Evolutionary conservation across 2,888 invertebrate species (phyloP).

Genomic region (Amphimallon solstitiale): DNA sequence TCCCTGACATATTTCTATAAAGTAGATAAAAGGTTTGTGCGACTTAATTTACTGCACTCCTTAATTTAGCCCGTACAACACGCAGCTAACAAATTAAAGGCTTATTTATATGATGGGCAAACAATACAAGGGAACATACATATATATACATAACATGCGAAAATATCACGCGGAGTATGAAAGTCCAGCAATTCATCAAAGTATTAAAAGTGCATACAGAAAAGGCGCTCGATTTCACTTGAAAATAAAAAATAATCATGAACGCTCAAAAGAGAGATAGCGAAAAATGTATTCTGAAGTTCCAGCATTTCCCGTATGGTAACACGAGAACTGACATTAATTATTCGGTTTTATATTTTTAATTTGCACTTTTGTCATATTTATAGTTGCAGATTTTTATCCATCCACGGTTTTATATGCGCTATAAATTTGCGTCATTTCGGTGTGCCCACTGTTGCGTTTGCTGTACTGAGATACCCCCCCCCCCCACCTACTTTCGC

Average conservation of each 20-base stretch:
- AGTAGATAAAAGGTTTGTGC: too few relatives aligned
- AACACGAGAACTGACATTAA: slow-evolving; percentile 39
- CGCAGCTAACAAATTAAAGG: too few relatives aligned
- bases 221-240: slow-evolving; percentile 18
- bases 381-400: slow-evolving; percentile 43
- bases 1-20: too few relatives aligned
- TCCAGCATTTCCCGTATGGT: slow-evolving; percentile 24
- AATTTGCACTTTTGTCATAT: slow-evolving; percentile 45
- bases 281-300: slow-evolving; percentile 21
- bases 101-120: too few relatives aligned
- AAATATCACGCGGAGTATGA: slow-evolving; percentile 19
- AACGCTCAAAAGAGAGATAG: not conserved
- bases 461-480: slow-evolving; percentile 1
- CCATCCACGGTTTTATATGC: slow-evolving; percentile 22
- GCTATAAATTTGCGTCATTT: slow-evolving; percentile 42
- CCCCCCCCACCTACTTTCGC: not conserved
- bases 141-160: not conserved
- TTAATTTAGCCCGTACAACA: too few relatives aligned
- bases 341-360: slow-evolving; percentile 40
- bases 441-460: slow-evolving; percentile 10
- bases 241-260: not conserved
- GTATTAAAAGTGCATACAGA: slow-evolving; percentile 13
- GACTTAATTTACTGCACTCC: too few relatives aligned
- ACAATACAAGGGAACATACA: too few relatives aligned
- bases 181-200: not conserved